Evolutionary conservation across 2,113 vertebrate species (phyloP), one percentile per base, ranked within the genome.

Genomic region (Sterrhoptilus dennistouni): DNA sequence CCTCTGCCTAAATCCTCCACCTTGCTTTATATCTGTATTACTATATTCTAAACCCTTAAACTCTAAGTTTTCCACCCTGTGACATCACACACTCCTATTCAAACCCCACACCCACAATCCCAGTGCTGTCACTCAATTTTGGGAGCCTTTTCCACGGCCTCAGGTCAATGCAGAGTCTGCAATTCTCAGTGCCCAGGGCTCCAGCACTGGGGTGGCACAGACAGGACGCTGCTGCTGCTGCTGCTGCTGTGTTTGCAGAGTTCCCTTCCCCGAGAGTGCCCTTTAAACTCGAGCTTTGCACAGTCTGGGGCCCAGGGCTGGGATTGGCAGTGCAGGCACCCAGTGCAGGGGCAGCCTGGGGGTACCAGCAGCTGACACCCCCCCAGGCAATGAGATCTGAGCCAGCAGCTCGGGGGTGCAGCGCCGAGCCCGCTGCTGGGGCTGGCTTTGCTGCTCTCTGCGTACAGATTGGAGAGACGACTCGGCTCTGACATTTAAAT

Each of bases 401-500:
- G 2, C 64, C 38, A 5, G 85, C 54, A 12, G 15, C 90, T 78
- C 75, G 38, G 64, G 75, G 57, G 40, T 5, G 76, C 31, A 31
- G 90, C 12, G 0, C 72, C 2, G 56, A 36, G 92, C 64, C 44
- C 36, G 70, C 83, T 89, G 47, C 52, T 40, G 78, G 52, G 23
- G 36, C 31, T 35, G 6, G 60, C 12, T 29, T 36, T 18, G 80
- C 87, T 0, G 53, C 40, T 57, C 2, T 57, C 91, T n/a, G 89
- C 33, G 60, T 20, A 69, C 83, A 81, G 77, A 94, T 69, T 64
- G 75, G 54, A 59, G 83, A 36, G 64, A 54, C 90, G 50, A 20
- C 92, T 97, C 97, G 28, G 78, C 91, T 50, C n/a, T 97, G 96
- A 97, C 93, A 96, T 97, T 97, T 96, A 93, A 89, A 96, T 82